Base-by-base conservation (phyloP, 2,888 invertebrate species). In the Osmoderma eremita region DNA sequence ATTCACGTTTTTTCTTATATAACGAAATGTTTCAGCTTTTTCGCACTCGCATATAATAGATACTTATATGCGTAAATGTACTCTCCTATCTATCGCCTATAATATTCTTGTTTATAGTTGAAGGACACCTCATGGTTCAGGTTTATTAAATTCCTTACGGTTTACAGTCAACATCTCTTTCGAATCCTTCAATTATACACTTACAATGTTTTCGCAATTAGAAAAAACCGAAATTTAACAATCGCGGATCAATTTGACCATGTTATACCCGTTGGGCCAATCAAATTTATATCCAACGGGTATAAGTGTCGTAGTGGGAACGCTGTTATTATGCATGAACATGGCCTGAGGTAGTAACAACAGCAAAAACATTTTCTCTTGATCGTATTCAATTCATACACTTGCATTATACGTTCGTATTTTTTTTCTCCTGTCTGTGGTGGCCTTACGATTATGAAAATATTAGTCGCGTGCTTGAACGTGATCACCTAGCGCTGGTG, bases 1-100 rank as follows among this genome's bases (percentile, higher is more conserved):
- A 45, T 45, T 58, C 58, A 58, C 58, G 58, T 58, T 58, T 58
- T 41, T 45, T 24, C 42, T 58, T 58, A 58, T 45, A 58, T 58
- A 58, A 58, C 22, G 45, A 58, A 58, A 58, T 24, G 58, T 58
- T 58, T 51, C 13, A 51, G 22, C 13, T 22, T 51, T 58, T 45
- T 45, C 30, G 45, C 42, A 45, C 45, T 58, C 20, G n/a, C 20
- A 20, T 48, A 20, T 48, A 48, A 6, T 17, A 17, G 18, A 8
- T 45, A 48, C 6, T n/a, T 45, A 58, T 24, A 12, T 45, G n/a
- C 22, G 41, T 5, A 30, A 42, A 58, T 22, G 30, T 58, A 58
- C 6, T 30, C 2, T 30, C 2, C 3, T 30, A 30, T 30, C 30
- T 30, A 30, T 30, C 30, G 12, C 45, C 13, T 58, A 45, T 45